Evolutionary conservation across 2,113 vertebrate genomes (phyloP).

Genomic region (Catagonus wagneri): DNA sequence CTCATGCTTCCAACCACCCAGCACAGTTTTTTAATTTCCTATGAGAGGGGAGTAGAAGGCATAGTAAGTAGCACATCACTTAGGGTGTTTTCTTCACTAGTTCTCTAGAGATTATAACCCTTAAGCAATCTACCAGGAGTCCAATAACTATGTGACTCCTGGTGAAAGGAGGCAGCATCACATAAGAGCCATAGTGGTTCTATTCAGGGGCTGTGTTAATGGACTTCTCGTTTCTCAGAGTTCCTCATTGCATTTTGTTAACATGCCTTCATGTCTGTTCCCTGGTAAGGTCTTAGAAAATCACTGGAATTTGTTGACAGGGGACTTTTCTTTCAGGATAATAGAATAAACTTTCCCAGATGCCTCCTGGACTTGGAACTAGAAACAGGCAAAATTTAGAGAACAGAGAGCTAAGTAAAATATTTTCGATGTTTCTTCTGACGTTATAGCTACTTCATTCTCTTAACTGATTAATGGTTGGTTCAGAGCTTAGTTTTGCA

Average conservation of each 20-base stretch:
- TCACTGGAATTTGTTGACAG: neutral
- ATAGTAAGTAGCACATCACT: neutral
- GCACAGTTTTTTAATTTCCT: neutral
- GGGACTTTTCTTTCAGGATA: constrained; percentile 29
- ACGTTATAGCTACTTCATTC: neutral
- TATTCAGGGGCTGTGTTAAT: neutral
- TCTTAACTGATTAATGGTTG: neutral
- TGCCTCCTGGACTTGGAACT: neutral
- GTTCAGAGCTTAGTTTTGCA: neutral
- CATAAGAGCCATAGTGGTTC: neutral
- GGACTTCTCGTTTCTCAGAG: neutral
- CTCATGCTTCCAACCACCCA: neutral
- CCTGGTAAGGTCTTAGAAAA: neutral
- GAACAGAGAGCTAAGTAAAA: neutral
- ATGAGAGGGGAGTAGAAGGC: neutral
- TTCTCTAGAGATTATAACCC: neutral
- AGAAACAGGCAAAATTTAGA: neutral
- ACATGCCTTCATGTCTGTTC: neutral
- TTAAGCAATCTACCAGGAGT: neutral
- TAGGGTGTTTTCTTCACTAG: neutral
- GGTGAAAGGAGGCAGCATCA: neutral
- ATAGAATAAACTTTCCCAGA: neutral
- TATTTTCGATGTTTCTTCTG: neutral
- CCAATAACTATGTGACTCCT: neutral
- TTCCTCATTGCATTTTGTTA: neutral